Evolutionary conservation across 2,797 vertebrate genomes (phyloP), one percentile per base, ranked within the genome.

Genomic region (Cryptoprocta ferox): DNA sequence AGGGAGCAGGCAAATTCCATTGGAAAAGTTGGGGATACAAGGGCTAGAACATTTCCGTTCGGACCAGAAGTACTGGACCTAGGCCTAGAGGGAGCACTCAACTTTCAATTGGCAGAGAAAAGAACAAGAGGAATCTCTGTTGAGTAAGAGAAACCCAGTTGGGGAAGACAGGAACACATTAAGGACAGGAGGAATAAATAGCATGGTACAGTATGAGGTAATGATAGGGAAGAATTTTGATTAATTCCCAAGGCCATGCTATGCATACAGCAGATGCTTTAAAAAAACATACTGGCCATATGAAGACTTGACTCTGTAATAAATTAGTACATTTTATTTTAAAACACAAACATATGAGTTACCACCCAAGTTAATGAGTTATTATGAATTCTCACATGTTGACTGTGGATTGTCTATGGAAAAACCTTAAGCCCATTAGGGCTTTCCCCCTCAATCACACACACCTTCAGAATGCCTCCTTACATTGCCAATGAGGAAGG

Each of bases 381-480:
- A 70, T 37, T 89, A 86, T 68, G 91, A 83, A 95, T 75, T 71
- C 88, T 81, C 50, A 79, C 92, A 48, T 15, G 37, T 42, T 56
- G 68, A 45, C 50, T 68, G 35, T 91, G 48, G 42, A 61, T 1
- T 45, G 81, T 28, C 39, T 11, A 5, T 19, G n/a, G 50, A 28
- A 68, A 71, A 24, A 68, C 4, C 2, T 3, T 13, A 35, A 59
- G 35, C n/a, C 42, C 15, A 1, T 71, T 6, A 21, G 24, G n/a
- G 30, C 15, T 26, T n/a, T 48, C 39, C 42, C 50, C 53, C 21
- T 5, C 1, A 21, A 18, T 13, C 11, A 11, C 30, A 45, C 35
- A 68, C 39, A 19, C 61, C 75, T 75, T 80, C 73, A 50, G 79
- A 56, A 42, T 5, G 35, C 28, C 56, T 14, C 63, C 53, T 24